phyloP scores from a whole-genome alignment of 2,113 vertebrate species.

The Syrmaticus mikado region DNA sequence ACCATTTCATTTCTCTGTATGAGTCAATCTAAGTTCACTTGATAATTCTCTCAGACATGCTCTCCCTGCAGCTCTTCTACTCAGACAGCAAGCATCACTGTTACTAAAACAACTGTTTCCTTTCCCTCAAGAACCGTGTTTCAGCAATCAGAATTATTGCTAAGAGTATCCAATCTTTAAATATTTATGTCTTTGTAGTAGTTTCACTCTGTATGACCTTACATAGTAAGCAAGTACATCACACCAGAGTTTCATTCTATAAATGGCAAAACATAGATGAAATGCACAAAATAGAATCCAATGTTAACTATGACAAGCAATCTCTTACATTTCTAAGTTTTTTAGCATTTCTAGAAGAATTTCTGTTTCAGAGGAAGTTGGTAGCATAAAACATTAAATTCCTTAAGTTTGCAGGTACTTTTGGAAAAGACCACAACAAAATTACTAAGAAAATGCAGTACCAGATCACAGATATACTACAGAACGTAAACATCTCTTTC shows the following conservation, averaged over 20 bases:
- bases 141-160: neutral
- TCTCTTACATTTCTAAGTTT: neutral
- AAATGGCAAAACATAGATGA: rapidly evolving
- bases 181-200: neutral
- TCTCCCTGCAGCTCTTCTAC: neutral
- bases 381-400: neutral
- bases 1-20: neutral
- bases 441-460: neutral
- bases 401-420: neutral
- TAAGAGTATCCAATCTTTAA: neutral
- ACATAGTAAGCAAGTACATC: neutral
- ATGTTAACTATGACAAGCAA: rapidly evolving
- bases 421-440: neutral
- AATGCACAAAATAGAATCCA: neutral
- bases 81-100: neutral
- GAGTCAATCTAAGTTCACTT: neutral
- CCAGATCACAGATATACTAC: rapidly evolving
- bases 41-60: neutral
- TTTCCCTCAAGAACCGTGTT: neutral
- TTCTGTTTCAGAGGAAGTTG: neutral
- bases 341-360: neutral
- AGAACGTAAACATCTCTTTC: neutral
- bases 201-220: neutral
- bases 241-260: neutral
- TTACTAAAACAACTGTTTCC: neutral